Evolutionary conservation across 2,113 vertebrate genomes (phyloP).

Genomic region (Halcyon senegalensis): DNA sequence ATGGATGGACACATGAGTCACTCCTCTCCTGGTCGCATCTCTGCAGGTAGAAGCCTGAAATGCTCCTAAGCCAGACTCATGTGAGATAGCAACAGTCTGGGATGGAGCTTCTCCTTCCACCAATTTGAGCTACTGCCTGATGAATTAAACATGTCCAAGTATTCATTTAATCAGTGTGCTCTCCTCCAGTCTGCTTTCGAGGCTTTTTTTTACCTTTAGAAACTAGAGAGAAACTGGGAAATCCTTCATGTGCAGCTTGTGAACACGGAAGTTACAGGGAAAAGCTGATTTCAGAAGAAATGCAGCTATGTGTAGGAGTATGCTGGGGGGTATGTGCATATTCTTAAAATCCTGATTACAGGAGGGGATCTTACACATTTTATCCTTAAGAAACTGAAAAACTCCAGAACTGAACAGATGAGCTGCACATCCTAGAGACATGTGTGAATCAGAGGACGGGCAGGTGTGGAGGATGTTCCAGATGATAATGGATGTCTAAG

Average conservation of each 20-base stretch:
- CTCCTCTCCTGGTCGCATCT: accelerated
- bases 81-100: not conserved
- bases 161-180: not conserved
- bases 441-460: accelerated
- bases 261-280: not conserved
- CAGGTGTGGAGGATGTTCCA: not conserved
- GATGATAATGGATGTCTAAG: not conserved
- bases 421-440: not conserved
- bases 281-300: accelerated
- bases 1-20: accelerated
- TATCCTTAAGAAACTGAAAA: not conserved
- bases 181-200: not conserved
- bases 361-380: not conserved
- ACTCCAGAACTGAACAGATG: not conserved
- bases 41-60: not conserved
- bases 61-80: accelerated
- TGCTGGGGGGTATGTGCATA: not conserved
- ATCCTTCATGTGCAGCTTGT: not conserved
- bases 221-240: not conserved
- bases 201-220: not conserved
- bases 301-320: not conserved
- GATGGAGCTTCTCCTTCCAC: not conserved
- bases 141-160: not conserved
- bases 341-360: not conserved
- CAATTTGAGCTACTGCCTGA: not conserved